Evolutionary conservation across 2,113 vertebrate species (phyloP), one percentile per base, ranked within the genome.

Genomic region (Brevimyrus niger): DNA sequence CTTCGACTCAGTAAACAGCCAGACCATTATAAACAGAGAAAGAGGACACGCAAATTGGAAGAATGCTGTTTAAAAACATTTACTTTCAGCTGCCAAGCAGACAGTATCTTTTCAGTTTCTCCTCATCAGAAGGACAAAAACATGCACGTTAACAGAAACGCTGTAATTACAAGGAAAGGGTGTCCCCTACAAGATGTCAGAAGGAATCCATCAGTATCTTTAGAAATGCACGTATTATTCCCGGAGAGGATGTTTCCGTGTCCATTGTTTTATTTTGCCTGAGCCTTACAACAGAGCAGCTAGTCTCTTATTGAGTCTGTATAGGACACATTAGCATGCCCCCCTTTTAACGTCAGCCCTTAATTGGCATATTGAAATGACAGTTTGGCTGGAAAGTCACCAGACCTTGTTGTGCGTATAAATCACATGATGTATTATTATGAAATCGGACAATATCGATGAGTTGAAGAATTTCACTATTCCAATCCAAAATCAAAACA

Each of bases 21-120:
- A 27, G 42, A 5, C n/a, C 88, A 31, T 19, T 89, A 90, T 94
- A 94, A 95, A 95, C 94, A 95, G 84, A 94, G 91, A 90, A 90
- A 58, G 65, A 91, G 91, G 84, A 87, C 42, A 93, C 90, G 92
- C 91, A 90, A 92, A 91, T 92, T 90, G 88, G 93, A 94, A 89
- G 91, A 93, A 94, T 92, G 91, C 91, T 50, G 48, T 89, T 90
- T 92, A 92, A 94, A 91, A 94, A 94, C 94, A 93, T 95, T 95
- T 95, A 94, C 93, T 93, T 84, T 91, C 89, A 94, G 92, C 94
- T 94, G 94, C 92, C 94, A 94, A 87, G 44, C 89, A 90, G 95
- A 94, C 93, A 92, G 93, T 94, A 92, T 94, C 92, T 92, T 94
- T 93, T 94, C 93, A 93, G 92, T 91, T 93, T 93, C 90, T 89